Percentiles rank a stretch among this genome's conserved stretches.
Conservation (phyloP, 2,888 invertebrate species). For the Leptothorax acervorum region DNA sequence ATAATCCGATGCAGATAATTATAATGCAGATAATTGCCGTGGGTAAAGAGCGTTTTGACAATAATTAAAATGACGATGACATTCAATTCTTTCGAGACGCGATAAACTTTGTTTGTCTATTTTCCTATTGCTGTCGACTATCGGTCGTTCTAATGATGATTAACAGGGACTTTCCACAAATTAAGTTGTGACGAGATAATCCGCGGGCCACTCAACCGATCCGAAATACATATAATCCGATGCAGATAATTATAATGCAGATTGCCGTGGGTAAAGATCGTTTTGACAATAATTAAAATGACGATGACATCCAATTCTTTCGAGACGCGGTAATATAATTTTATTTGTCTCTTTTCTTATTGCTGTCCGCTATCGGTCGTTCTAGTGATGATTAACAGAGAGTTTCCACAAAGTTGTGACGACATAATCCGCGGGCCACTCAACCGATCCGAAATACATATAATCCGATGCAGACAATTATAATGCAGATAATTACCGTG, state of each 20-base stretch:
- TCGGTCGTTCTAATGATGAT: not conserved
- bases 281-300: too few relatives aligned
- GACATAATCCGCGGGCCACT: too few relatives aligned
- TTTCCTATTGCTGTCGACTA: not conserved
- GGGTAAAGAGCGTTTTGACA: not conserved
- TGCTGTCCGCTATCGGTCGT: too few relatives aligned
- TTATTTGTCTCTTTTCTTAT: too few relatives aligned
- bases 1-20: slow-evolving; percentile 3
- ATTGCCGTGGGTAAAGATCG: too few relatives aligned
- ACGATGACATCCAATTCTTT: too few relatives aligned
- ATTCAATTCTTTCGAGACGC: not conserved
- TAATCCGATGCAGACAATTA: not conserved
- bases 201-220: too few relatives aligned
- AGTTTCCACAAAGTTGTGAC: too few relatives aligned
- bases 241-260: too few relatives aligned
- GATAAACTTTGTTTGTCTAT: not conserved
- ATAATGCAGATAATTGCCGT: not conserved
- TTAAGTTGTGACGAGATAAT: not conserved
- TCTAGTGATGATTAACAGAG: too few relatives aligned
- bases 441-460: too few relatives aligned
- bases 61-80: slow-evolving; percentile 4
- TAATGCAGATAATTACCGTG: not conserved
- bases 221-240: not conserved
- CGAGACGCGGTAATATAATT: too few relatives aligned
- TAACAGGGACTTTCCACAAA: not conserved